Conservation (phyloP, 2,888 invertebrate species). For the Schrankia costaestrigalis region DNA sequence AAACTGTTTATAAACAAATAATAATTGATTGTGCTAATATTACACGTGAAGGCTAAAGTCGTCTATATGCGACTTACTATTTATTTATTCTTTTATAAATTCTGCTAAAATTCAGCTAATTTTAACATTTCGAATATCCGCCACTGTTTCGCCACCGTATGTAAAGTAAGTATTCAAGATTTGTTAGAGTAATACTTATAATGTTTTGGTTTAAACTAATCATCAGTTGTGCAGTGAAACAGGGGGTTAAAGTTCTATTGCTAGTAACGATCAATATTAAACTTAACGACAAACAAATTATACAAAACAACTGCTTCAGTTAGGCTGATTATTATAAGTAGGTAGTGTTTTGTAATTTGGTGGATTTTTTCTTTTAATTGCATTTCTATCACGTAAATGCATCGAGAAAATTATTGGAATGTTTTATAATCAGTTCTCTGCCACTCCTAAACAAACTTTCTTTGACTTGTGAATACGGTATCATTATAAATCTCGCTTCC, state of each 20-base stretch:
- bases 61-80: slow-evolving; percentile 38
- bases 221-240: slow-evolving; percentile 12
- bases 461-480: too few species aligned
- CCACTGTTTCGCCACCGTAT: slow-evolving; percentile 20
- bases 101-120: slow-evolving; percentile 45
- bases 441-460: too few species aligned
- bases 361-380: slow-evolving; percentile 3
- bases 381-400: slow-evolving; percentile 11
- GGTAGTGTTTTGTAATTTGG: slow-evolving; percentile 36
- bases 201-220: too few species aligned
- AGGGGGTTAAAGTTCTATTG: slow-evolving; percentile 15
- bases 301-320: slow-evolving; percentile 19
- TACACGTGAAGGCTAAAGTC: slow-evolving; percentile 52
- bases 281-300: slow-evolving; percentile 31
- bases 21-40: slow-evolving; percentile 74
- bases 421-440: slow-evolving; percentile 17
- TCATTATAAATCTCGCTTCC: slow-evolving; percentile 22
- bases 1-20: slow-evolving; percentile 53
- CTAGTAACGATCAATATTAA: slow-evolving; percentile 31
- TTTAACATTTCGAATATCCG: slow-evolving; percentile 32
- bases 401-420: slow-evolving; percentile 17
- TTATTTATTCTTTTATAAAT: slow-evolving; percentile 47
- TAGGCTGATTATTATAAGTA: slow-evolving; percentile 28
- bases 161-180: too few species aligned
- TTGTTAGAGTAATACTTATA: too few species aligned